phyloP scores from a whole-genome alignment of 2,888 invertebrate species.

The Ganaspis brasiliensis region DNA sequence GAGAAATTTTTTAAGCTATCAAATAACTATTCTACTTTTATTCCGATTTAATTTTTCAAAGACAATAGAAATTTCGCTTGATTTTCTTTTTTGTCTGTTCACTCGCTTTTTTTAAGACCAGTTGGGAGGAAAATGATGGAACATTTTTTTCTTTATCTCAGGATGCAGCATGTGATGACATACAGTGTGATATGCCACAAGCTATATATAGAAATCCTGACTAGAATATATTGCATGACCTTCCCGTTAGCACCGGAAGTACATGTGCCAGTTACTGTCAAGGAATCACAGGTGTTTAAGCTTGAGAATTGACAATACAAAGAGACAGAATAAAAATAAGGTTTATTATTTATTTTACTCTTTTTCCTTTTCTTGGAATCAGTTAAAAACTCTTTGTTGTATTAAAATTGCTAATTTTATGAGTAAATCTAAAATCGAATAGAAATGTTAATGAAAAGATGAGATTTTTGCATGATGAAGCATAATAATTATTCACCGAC shows the following conservation, averaged over 20 bases:
- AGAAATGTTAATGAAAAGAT: no score
- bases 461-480: no score
- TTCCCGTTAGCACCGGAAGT: constrained; percentile 69
- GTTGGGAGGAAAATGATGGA: no score
- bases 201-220: constrained; percentile 66
- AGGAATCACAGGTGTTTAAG: constrained; percentile 31
- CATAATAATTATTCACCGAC: no score
- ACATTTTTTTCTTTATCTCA: constrained; percentile 7
- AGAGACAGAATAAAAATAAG: constrained; percentile 2
- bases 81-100: no score
- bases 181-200: constrained; percentile 23
- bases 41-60: no score
- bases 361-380: neutral
- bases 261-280: constrained; percentile 62
- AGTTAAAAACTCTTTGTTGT: neutral
- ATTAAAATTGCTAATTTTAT: constrained; percentile 15
- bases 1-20: no score
- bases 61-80: no score
- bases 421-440: no score
- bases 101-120: no score
- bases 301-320: neutral
- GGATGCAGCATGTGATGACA: constrained; percentile 33
- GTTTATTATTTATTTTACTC: neutral
- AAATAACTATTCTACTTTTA: no score
- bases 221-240: constrained; percentile 64